Percentiles rank a stretch among this genome's conserved stretches.
Evolutionary conservation across 1,140 invertebrate species (phyloP).

Genomic region (Panagrolaimus sp.): DNA sequence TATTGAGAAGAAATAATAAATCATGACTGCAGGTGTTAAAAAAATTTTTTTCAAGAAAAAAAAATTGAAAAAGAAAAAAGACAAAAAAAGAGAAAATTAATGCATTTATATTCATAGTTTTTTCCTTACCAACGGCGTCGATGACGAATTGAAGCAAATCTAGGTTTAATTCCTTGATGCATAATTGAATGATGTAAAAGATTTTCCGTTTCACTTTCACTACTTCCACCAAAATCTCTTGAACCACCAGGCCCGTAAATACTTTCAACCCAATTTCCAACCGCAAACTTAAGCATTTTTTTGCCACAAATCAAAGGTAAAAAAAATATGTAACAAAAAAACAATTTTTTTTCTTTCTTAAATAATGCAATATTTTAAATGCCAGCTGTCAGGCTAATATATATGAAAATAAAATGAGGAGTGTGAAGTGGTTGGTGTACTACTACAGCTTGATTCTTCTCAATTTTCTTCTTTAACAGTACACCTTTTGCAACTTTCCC

Average conservation of each 20-base stretch:
- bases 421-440: not conserved
- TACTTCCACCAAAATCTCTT: not conserved
- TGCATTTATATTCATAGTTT: too few species aligned
- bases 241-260: constrained; percentile 10
- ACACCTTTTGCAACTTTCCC: too few species aligned
- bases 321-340: not conserved
- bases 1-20: not conserved
- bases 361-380: not conserved
- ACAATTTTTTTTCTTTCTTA: not conserved
- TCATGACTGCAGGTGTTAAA: not conserved
- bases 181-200: constrained; percentile 2
- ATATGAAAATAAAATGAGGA: not conserved
- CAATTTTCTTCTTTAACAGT: too few species aligned
- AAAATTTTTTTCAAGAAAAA: not conserved
- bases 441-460: too few species aligned
- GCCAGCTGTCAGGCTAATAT: constrained; percentile 5
- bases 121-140: constrained; percentile 10
- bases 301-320: too few species aligned
- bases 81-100: constrained; percentile 4
- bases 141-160: constrained; percentile 6
- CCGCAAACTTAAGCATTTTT: constrained; percentile 3
- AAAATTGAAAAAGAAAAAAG: constrained; percentile 5
- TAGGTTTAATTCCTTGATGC: not conserved
- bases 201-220: not conserved
- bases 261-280: constrained; percentile 12